These are phyloP conservation scores for Phymorhynchus buccinoides DNA, from an alignment of 1,140 invertebrate genomes.

Conservation along the genomic window DNA sequence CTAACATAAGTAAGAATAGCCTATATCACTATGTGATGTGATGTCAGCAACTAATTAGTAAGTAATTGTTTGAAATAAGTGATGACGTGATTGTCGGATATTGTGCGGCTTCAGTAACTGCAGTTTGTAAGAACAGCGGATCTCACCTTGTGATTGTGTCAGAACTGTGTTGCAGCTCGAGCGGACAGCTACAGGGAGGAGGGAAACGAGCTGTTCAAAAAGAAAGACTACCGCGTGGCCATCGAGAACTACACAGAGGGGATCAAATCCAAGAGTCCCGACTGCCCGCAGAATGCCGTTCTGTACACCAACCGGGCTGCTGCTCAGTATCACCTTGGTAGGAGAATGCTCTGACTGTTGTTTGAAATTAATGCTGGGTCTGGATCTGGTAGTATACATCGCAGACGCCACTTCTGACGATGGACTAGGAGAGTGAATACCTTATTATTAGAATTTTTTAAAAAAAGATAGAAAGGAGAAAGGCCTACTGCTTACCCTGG, in stretches of 20 bases:
- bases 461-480: background rate
- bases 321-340: slow-evolving; percentile 88
- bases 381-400: background rate
- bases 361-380: slow-evolving; percentile 1
- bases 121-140: background rate
- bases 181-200: slow-evolving; percentile 95
- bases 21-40: too few species aligned
- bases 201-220: slow-evolving; percentile 96
- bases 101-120: too few species aligned
- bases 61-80: too few species aligned
- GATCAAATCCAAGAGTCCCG: slow-evolving; percentile 82
- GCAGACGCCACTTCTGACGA: too few species aligned
- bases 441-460: too few species aligned
- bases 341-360: slow-evolving; percentile 65
- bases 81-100: too few species aligned
- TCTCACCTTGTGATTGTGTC: background rate
- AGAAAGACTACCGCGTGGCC: slow-evolving; percentile 94
- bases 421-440: background rate
- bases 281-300: slow-evolving; percentile 84
- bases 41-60: too few species aligned
- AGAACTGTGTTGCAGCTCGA: slow-evolving; percentile 78
- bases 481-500: background rate
- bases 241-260: slow-evolving; percentile 89
- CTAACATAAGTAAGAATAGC: background rate
- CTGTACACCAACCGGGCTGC: slow-evolving; percentile 94